Percentiles rank a stretch among this genome's conserved stretches.
Evolutionary conservation across 2,797 vertebrate genomes (phyloP).

Genomic region (Iguana delicatissima): DNA sequence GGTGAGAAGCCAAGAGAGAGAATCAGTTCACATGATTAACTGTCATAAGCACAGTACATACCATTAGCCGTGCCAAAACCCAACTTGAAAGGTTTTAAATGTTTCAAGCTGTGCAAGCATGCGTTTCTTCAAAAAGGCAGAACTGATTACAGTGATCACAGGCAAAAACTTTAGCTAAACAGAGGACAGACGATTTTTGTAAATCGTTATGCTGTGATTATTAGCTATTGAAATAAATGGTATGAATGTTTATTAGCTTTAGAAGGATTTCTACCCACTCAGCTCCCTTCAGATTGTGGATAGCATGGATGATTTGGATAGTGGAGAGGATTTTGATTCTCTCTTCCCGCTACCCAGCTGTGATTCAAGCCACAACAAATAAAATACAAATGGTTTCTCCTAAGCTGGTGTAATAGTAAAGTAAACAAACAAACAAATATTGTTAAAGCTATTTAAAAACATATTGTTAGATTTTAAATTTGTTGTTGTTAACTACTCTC

Average conservation of each 20-base stretch:
- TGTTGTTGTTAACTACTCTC: too few species aligned
- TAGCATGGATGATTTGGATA: slow-evolving; percentile 49
- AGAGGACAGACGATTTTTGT: slow-evolving; percentile 70
- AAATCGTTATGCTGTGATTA: slow-evolving; percentile 68
- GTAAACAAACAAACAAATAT: neutral
- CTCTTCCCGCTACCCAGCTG: neutral
- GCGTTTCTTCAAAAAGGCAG: slow-evolving; percentile 72
- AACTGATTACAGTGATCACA: slow-evolving; percentile 72
- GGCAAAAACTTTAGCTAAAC: slow-evolving; percentile 71
- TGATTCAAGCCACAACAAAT: slow-evolving; percentile 5
- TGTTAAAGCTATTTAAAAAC: neutral
- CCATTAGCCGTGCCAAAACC: slow-evolving; percentile 74
- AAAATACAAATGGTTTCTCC: slow-evolving; percentile 43
- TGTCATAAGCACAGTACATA: slow-evolving; percentile 75
- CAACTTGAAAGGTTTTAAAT: slow-evolving; percentile 78
- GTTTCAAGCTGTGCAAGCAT: slow-evolving; percentile 79
- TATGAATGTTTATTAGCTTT: slow-evolving; percentile 64
- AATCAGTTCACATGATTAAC: slow-evolving; percentile 76
- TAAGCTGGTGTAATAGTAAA: slow-evolving; percentile 4
- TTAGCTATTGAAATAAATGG: slow-evolving; percentile 67
- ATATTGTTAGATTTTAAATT: neutral
- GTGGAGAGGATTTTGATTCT: slow-evolving; percentile 18
- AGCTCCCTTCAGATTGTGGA: slow-evolving; percentile 47
- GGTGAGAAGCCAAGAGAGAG: slow-evolving; percentile 53
- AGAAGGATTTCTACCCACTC: slow-evolving; percentile 56